A percentile compares a stretch with the other conserved stretches of the same genome.
Conservation (phyloP, 2,888 invertebrate genomes). For the Baronia brevicornis region DNA sequence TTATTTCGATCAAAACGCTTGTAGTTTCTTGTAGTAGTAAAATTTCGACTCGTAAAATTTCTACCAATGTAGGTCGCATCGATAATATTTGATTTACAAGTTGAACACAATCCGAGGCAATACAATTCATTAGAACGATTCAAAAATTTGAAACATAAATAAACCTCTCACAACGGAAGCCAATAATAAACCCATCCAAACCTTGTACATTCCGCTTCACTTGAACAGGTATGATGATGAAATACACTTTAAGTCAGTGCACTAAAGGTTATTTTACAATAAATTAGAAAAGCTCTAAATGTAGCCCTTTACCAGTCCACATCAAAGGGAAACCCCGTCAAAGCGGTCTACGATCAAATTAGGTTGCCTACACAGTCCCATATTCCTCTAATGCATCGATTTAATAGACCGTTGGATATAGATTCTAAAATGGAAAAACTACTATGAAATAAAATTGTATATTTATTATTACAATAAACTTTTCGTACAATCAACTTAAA, state of each 20-base stretch:
- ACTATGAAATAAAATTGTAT: conserved; percentile 12
- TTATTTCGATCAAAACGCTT: too few relatives aligned
- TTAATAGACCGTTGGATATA: conserved; percentile 6
- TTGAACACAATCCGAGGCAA: conserved; percentile 5
- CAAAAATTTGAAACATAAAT: conserved; percentile 13
- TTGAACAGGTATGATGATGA: background rate
- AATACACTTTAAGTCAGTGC: conserved; percentile 22
- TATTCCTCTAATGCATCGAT: background rate
- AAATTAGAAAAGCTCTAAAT: conserved; percentile 3
- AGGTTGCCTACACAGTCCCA: conserved; percentile 16
- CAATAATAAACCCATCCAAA: conserved; percentile 16
- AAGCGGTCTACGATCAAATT: conserved; percentile 23
- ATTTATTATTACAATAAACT: conserved; percentile 8
- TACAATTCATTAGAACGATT: conserved; percentile 9
- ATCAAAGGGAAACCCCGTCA: conserved; percentile 28
- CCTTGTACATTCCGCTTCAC: conserved; percentile 3
- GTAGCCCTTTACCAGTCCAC: conserved; percentile 17
- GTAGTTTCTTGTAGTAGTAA: too few relatives aligned
- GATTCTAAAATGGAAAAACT: conserved; percentile 9
- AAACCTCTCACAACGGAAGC: conserved; percentile 18
- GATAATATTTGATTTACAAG: conserved; percentile 11
- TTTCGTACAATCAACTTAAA: conserved; percentile 6
- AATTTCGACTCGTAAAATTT: conserved; percentile 2
- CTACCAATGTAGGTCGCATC: conserved; percentile 1
- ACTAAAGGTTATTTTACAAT: conserved; percentile 13